phyloP scores from a whole-genome alignment of 2,888 invertebrate species.

The Stegana nigrithorax region DNA sequence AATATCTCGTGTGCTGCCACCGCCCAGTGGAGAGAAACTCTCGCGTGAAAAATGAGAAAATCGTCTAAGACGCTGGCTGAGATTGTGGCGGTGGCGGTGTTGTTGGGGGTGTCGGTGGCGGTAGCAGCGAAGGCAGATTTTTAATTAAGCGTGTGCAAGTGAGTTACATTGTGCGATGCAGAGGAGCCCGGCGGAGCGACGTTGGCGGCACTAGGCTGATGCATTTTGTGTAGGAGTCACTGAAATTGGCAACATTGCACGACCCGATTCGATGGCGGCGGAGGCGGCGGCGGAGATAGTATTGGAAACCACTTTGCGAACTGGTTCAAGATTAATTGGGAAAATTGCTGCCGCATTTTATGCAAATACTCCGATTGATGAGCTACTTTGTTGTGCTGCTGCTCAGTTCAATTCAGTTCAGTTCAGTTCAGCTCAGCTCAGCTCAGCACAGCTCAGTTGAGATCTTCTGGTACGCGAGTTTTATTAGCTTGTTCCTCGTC shows the following conservation, averaged over 20 bases:
- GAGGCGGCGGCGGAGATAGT: no score
- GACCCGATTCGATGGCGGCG: neutral
- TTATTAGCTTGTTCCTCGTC: neutral
- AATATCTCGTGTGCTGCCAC: no score
- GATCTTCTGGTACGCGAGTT: neutral
- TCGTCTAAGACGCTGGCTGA: neutral
- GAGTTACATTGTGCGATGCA: neutral
- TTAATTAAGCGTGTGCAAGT: conserved; percentile 1
- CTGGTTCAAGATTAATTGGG: conserved; percentile 46
- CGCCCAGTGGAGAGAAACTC: neutral
- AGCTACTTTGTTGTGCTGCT: neutral
- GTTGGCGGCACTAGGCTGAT: neutral
- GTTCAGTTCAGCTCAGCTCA: neutral
- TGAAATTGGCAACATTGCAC: neutral
- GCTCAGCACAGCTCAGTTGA: neutral
- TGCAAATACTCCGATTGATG: conserved; percentile 34
- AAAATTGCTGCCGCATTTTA: conserved; percentile 51
- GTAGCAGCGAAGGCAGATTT: neutral
- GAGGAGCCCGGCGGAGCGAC: neutral
- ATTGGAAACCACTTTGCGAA: conserved; percentile 10
- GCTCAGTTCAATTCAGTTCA: neutral
- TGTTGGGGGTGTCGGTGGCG: no score
- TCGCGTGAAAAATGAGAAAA: no score
- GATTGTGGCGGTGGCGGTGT: no score
- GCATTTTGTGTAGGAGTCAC: neutral